A percentile compares a stretch with the other conserved stretches of the same genome.
Conservation (phyloP, 2,113 vertebrate genomes). For the Etia nguti region DNA sequence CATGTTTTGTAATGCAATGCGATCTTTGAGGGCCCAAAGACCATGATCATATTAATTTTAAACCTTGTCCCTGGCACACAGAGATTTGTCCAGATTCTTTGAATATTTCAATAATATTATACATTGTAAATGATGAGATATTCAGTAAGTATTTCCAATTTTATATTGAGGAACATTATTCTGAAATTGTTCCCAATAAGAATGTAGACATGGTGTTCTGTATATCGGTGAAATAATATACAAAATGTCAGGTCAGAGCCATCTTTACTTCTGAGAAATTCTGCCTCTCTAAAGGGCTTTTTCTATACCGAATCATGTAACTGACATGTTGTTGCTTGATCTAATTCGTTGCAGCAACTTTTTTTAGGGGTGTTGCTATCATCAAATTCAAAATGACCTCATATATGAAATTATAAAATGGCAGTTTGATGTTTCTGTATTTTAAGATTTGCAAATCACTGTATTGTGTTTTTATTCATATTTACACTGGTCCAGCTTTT, state of each 20-base stretch:
- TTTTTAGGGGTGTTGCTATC: background rate
- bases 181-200: rapidly evolving
- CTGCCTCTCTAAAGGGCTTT: background rate
- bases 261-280: background rate
- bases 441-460: background rate
- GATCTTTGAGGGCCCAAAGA: rapidly evolving
- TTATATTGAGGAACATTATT: background rate
- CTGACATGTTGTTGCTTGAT: background rate
- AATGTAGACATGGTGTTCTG: background rate
- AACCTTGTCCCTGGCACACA: background rate
- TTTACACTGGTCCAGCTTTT: background rate
- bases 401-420: background rate
- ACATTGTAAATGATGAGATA: background rate
- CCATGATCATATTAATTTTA: background rate
- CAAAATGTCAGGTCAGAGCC: background rate
- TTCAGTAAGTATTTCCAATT: background rate
- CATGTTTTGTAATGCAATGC: background rate
- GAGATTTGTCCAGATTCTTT: background rate
- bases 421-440: background rate
- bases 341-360: background rate
- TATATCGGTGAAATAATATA: background rate
- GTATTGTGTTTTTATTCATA: background rate
- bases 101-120: background rate
- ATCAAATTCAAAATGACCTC: rapidly evolving
- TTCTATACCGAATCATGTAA: background rate